These are phyloP conservation scores for Ostrea edulis DNA, from an alignment of 1,140 invertebrate species.

Conservation along the genomic window DNA sequence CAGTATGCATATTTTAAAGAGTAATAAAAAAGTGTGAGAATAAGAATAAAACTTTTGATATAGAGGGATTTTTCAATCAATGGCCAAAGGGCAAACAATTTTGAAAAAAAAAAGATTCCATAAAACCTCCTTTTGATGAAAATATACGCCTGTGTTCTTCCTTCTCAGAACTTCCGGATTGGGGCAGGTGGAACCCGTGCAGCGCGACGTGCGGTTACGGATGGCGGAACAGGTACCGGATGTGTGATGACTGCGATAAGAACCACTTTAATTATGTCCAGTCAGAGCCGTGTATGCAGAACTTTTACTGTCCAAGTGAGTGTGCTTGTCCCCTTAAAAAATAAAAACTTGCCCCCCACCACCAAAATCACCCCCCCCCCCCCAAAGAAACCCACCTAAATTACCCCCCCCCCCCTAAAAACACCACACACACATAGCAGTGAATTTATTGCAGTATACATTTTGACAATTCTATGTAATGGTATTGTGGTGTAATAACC, in stretches of 20 bases:
- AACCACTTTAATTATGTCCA: slow-evolving; percentile 68
- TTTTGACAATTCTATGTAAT: not conserved
- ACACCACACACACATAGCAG: too few species aligned
- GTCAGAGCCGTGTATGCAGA: slow-evolving; percentile 69
- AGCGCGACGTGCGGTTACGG: slow-evolving; percentile 75
- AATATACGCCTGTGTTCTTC: not conserved
- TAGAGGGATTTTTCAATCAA: too few species aligned
- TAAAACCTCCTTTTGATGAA: too few species aligned
- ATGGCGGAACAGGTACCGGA: slow-evolving; percentile 69
- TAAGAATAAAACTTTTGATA: too few species aligned
- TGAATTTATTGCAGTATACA: too few species aligned
- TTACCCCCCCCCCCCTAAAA: too few species aligned
- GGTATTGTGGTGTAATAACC: not conserved
- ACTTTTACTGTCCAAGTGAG: slow-evolving; percentile 73
- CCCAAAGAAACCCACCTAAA: too few species aligned
- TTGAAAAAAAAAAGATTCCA: too few species aligned
- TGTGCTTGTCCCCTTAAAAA: not conserved
- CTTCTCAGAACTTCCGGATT: slow-evolving; percentile 59
- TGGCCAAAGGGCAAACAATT: too few species aligned
- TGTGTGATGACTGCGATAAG: slow-evolving; percentile 71
- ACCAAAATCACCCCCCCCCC: too few species aligned
- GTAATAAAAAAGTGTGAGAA: too few species aligned
- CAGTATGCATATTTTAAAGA: too few species aligned
- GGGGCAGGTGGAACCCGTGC: slow-evolving; percentile 75
- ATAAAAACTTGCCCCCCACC: not conserved